Base-by-base conservation (phyloP, 2,888 invertebrate genomes). In the Drosophila testacea region DNA sequence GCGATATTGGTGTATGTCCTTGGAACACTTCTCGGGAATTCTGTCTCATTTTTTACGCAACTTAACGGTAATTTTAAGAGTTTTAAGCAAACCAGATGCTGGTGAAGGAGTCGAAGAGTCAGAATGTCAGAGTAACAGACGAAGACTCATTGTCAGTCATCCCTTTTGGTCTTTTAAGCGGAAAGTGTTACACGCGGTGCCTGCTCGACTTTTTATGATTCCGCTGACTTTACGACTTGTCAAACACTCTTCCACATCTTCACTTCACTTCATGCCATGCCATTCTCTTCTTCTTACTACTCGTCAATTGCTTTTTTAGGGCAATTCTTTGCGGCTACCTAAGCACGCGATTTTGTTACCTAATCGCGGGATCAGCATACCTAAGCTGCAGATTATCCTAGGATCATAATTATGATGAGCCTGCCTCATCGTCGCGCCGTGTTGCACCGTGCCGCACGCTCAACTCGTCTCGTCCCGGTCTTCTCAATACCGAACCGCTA, bases 391-490 rank as follows among this genome's bases (percentile, higher is more conserved):
- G 78, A 87, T 87, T 78, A 89, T 90, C 82, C 88, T 66, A 77
- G 83, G 79, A 87, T 90, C 79, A 90, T 90, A 83, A 88, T 90
- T 81, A 88, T 77, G 79, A 87, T 84, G 83, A 69, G 69, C 66
- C 76, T 56, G 62, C 52, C 62, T 36, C 69, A 73, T 52, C 78
- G 73, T 55, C 70, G 77, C 72, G 80, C 56, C 77, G 71, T 60
- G 54, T 39, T 54, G 55, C 50, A 55, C 56, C 42, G 42, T 27
- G 42, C 42, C 52, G 52, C 44, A 13, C 60, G 46, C 64, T 73
- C 79, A 74, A 13, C 59, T 78, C 61, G 55, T 55, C 64, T 62
- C 65, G 41, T 54, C 54, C 48, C 30, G 4, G 42, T 10, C 42
- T 6, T 41, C 42, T 30, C 28, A 54, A 64, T 60, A 41, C 59